Base-by-base conservation (phyloP, 1,140 invertebrate genomes). In the Arion vulgaris region DNA sequence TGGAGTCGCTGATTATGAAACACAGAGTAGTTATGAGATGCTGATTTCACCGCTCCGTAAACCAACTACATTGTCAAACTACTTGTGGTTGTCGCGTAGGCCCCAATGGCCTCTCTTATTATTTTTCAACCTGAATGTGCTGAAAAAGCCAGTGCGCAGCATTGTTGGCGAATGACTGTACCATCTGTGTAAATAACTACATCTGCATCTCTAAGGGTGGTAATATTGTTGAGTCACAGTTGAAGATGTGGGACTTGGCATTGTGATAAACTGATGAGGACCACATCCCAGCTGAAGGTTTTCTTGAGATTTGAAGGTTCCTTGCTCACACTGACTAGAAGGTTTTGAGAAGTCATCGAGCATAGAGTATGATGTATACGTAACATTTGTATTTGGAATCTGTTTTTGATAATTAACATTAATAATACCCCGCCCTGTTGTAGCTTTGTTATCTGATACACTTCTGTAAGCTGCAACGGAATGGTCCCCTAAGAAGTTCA, bases 151-250 rank as follows among this genome's bases (percentile, higher is more conserved):
- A n/a, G n/a, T n/a, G n/a, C n/a, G n/a, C n/a, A n/a, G n/a, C n/a
- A n/a, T n/a, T n/a, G n/a, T n/a, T n/a, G n/a, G n/a, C n/a, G n/a
- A n/a, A n/a, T n/a, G n/a, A n/a, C n/a, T n/a, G n/a, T n/a, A n/a
- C n/a, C n/a, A n/a, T n/a, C n/a, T n/a, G n/a, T n/a, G n/a, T n/a
- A n/a, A n/a, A n/a, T n/a, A n/a, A n/a, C n/a, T n/a, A n/a, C n/a
- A n/a, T n/a, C n/a, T n/a, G n/a, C n/a, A n/a, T n/a, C n/a, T n/a
- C 23, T 74, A n/a, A 32, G 81, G 49, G 17, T 57, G 75, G 7
- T 72, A 68, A 74, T 75, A 73, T 34, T 76, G 74, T 49, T 75
- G 53, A 34, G 26, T 11, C 53, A 2, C 53, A 57, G 53, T n/a
- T 11, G 51, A 38, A 38, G 26, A 32, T 66, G 80, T 28, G 62